A percentile compares a stretch with the other conserved stretches of the same genome.
phyloP scores from a whole-genome alignment of 2,113 vertebrate species.

The Psephotus haematonotus region DNA sequence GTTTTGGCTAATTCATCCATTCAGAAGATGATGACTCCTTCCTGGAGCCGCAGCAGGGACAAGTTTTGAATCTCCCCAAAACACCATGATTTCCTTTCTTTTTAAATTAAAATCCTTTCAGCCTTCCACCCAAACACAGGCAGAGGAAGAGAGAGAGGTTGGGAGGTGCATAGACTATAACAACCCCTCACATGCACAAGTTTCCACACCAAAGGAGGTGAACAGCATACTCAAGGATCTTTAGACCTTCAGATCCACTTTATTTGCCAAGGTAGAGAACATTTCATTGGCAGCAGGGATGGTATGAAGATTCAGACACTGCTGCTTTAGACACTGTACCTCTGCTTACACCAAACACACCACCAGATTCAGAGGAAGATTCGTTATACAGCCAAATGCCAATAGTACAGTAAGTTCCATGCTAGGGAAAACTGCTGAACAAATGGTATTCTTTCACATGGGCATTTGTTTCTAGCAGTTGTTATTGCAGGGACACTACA shows the following conservation, averaged over 20 bases:
- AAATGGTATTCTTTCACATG: neutral
- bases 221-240: neutral
- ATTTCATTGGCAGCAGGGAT: neutral
- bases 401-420: fast-evolving
- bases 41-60: neutral
- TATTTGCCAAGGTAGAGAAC: neutral
- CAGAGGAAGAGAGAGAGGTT: neutral
- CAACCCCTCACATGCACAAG: neutral
- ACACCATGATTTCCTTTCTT: neutral
- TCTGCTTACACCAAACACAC: neutral
- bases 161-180: neutral
- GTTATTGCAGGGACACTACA: neutral
- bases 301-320: neutral
- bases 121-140: neutral
- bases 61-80: neutral
- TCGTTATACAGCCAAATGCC: neutral
- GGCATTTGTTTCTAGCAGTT: neutral
- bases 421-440: neutral
- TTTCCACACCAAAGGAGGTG: neutral
- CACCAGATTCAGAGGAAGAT: neutral
- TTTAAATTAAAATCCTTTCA: neutral
- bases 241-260: neutral
- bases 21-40: neutral
- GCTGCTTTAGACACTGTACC: neutral
- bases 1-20: neutral